Evolutionary conservation across 1,140 invertebrate genomes (phyloP).

Genomic region (Sarcophaga bullata): DNA sequence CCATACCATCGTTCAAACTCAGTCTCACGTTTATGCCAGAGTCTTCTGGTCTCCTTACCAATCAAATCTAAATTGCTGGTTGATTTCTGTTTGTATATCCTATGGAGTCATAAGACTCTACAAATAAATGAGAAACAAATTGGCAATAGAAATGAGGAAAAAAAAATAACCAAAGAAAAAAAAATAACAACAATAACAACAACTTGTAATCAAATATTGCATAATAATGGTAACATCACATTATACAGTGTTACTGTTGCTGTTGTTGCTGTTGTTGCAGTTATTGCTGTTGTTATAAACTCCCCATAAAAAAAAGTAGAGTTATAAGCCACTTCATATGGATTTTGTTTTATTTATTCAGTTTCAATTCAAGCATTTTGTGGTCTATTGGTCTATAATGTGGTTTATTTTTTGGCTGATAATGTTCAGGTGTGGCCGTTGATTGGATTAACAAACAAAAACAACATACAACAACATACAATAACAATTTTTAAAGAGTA

Average conservation of each 20-base stretch:
- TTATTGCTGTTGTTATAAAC: background rate
- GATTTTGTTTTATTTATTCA: background rate
- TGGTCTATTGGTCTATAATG: slow-evolving; percentile 2
- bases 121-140: slow-evolving; percentile 2
- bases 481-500: too few species aligned
- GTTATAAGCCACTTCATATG: background rate
- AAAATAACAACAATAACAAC: background rate
- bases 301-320: background rate
- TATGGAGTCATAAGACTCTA: slow-evolving; percentile 1
- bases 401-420: background rate
- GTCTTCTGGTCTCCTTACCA: background rate
- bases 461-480: too few species aligned
- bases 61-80: background rate
- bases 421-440: background rate
- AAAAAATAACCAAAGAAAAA: background rate
- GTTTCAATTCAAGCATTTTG: background rate
- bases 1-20: too few species aligned
- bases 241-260: background rate
- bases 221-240: slow-evolving; percentile 26
- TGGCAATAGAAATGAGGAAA: background rate
- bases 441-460: background rate
- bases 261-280: background rate
- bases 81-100: background rate
- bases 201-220: slow-evolving; percentile 19
- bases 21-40: too few species aligned